Conservation (phyloP, 1,140 invertebrate genomes). For the Prorops nasuta region DNA sequence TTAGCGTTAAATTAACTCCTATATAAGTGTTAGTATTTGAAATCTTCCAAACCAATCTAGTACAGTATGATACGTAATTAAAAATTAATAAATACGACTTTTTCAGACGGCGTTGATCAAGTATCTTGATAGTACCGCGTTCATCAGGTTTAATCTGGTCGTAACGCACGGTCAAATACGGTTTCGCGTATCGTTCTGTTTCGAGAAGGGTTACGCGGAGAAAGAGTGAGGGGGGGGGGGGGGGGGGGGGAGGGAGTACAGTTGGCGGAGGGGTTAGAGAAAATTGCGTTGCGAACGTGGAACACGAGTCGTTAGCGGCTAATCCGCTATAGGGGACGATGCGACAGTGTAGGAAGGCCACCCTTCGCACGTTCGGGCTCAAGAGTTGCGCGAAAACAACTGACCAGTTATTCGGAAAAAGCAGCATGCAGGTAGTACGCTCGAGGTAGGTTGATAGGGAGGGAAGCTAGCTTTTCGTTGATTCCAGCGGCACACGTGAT, state of each 20-base stretch:
- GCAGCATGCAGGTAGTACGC: background rate
- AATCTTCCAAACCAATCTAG: too few relatives aligned
- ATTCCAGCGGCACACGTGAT: conserved; percentile 51
- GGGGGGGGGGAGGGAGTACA: background rate
- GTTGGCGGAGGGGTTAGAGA: conserved; percentile 20
- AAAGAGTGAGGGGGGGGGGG: conserved; percentile 12
- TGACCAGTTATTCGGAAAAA: conserved; percentile 17
- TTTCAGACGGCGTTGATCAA: too few relatives aligned
- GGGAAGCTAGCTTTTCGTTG: conserved; percentile 34
- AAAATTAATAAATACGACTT: too few relatives aligned
- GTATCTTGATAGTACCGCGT: too few relatives aligned
- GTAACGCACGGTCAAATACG: background rate
- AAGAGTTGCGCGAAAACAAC: conserved; percentile 42
- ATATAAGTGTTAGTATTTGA: too few relatives aligned
- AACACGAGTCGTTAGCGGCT: conserved; percentile 49
- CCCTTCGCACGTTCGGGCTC: conserved; percentile 12
- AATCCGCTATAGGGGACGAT: conserved; percentile 33
- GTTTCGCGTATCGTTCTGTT: background rate
- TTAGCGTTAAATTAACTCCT: too few relatives aligned
- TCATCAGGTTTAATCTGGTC: too few relatives aligned
- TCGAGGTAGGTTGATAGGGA: background rate
- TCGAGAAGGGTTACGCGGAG: background rate
- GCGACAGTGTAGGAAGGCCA: conserved; percentile 8
- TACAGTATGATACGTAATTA: too few relatives aligned
- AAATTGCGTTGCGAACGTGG: conserved; percentile 44